Conservation (phyloP, 2,797 vertebrate genomes). For the Leuciscus waleckii region DNA sequence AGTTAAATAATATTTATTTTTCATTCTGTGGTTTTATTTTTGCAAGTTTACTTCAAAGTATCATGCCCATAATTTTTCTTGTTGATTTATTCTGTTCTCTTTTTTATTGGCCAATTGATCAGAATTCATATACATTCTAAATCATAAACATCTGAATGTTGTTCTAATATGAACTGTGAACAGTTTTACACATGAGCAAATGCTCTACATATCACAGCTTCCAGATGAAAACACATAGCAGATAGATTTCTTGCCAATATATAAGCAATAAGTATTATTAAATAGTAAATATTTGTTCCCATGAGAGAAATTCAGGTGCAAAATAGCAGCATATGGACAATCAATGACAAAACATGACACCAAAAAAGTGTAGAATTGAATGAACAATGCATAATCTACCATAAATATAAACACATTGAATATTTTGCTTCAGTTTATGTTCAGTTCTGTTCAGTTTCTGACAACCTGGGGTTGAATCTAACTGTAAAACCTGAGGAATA, state of each 20-base stretch:
- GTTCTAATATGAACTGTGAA: background rate
- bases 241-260: background rate
- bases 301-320: background rate
- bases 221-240: constrained; percentile 9
- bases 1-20: background rate
- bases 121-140: background rate
- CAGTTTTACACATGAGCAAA: background rate
- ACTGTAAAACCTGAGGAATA: background rate
- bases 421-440: too few relatives aligned
- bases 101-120: constrained; percentile 51
- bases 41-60: constrained; percentile 54
- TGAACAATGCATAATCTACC: too few relatives aligned
- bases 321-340: background rate
- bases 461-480: background rate
- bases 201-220: background rate
- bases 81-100: constrained; percentile 54
- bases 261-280: background rate
- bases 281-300: background rate
- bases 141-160: background rate
- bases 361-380: too few relatives aligned
- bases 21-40: constrained; percentile 47
- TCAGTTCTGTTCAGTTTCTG: too few relatives aligned
- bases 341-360: too few relatives aligned
- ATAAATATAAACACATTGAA: too few relatives aligned
- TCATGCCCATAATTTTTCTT: constrained; percentile 65